Evolutionary conservation across 2,797 vertebrate species (phyloP), one percentile per base, ranked within the genome.

Genomic region (Triplophysa yarkandensis): DNA sequence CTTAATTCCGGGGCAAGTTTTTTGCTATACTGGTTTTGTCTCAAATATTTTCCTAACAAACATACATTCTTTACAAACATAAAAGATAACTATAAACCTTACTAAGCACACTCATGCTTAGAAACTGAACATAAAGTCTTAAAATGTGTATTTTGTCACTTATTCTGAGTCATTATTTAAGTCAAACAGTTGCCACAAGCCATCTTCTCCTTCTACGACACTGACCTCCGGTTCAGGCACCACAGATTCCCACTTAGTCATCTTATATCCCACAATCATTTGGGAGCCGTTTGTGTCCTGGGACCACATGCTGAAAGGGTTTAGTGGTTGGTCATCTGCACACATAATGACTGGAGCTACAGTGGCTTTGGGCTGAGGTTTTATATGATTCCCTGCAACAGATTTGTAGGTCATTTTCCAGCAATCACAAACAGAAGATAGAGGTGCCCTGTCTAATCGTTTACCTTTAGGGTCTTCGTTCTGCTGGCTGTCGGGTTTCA

Each of bases 171-270:
- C 84, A 28, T 67, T 74, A 41, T 77, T 83, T 43, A 84, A 83
- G 65, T 88, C 86, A 87, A 94, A 93, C 71, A 92, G 69, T 60
- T 91, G 84, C 91, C 88, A 92, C 48, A 90, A 48, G 72, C 82
- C 74, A 73, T 68, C 80, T 21, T 68, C 68, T 71, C 80, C 81
- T 48, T 67, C 73, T 34, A 77, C 41, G n/a, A 65, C 75, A 36
- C 17, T 66, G 17, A 27, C 19, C 14, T 76, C 82, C 41, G 80
- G 58, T 62, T 84, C 61, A 30, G 65, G n/a, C 16, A 81, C 72
- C 14, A 77, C 28, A 14, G 76, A 83, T 28, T 91, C 87, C 85
- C 87, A 88, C 69, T 81, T 85, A 66, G 85, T 77, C 2, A 78
- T 83, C 69, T 92, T 81, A 7, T 79, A 54, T 19, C 55, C 84